Base-by-base conservation (phyloP, 2,888 invertebrate genomes). In the Caenorhabditis afra region DNA sequence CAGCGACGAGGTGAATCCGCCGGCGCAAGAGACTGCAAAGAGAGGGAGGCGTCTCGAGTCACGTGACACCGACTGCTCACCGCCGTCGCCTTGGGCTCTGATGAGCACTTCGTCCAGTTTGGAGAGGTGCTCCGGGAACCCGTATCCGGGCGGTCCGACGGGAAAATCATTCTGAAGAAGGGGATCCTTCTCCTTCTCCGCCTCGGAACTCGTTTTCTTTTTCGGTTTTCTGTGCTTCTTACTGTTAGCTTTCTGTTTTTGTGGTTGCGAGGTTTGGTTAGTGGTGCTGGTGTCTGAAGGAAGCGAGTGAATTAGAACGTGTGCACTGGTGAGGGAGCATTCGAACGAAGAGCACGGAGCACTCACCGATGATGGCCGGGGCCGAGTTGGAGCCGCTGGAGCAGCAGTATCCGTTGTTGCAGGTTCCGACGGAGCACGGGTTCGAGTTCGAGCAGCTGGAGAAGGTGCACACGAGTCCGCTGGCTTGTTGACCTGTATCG, bases 351-450 rank as follows among this genome's bases (percentile, higher is more conserved):
- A 14, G 20, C 14, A 12, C 16, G 20, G 41, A 53, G 4, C 14
- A 84, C 84, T 75, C 29, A 84, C 84, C 64, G 37, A 84, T 81
- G 62, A 84, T 80, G 23, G 80, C 66, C 49, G 79, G 65, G 10
- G 70, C 58, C 4, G 61, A 61, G 65, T 64, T 66, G 57, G 64
- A 61, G 47, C 59, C 59, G 61, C 83, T 83, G 20, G 82, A 85
- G 83, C 89, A 89, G 81, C 89, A 89, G 77, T 89, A 88, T 76
- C 89, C 89, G 70, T 89, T 88, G 86, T 89, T 89, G 75, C 89
- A 89, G 64, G 85, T 87, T 79, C 89, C 89, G 57, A 78, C 64
- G 35, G 80, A 81, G 85, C 89, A 89, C 12, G 89, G 88, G 64
- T 86, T 87, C 18, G 78, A 75, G 81, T 82, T 85, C 61, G 87